Percentiles rank a stretch among this genome's conserved stretches.
Conservation (phyloP, 2,797 vertebrate species). For the Kryptopterus vitreolus region DNA sequence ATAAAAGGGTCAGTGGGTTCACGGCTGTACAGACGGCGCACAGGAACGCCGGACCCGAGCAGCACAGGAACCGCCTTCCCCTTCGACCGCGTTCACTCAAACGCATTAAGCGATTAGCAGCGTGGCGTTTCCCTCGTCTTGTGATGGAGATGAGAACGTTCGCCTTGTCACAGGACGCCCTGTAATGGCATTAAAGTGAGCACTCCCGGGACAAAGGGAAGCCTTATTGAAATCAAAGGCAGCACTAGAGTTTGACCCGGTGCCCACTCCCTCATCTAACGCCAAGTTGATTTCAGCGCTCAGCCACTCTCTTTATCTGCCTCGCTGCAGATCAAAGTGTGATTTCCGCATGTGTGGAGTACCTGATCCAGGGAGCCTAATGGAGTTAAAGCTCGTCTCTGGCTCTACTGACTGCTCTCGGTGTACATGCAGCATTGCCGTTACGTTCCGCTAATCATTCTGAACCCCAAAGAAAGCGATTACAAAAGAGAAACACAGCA, state of each 20-base stretch:
- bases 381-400: constrained; percentile 47
- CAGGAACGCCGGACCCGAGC: neutral
- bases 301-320: constrained; percentile 38
- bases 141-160: constrained; percentile 51
- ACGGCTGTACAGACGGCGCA: neutral
- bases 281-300: constrained; percentile 38
- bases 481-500: no score
- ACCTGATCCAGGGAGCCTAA: constrained; percentile 49
- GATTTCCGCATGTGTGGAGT: constrained; percentile 41
- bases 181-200: constrained; percentile 63
- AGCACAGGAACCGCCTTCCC: neutral
- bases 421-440: constrained; percentile 26
- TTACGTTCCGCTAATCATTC: no score
- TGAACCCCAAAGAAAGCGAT: no score
- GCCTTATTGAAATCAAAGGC: constrained; percentile 64
- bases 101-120: constrained; percentile 41
- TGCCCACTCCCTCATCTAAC: constrained; percentile 34
- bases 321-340: constrained; percentile 47
- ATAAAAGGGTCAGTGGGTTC: neutral
- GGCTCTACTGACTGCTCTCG: constrained; percentile 34
- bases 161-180: constrained; percentile 62
- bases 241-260: constrained; percentile 54
- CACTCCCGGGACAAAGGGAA: constrained; percentile 57
- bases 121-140: constrained; percentile 16
- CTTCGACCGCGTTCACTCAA: neutral